phyloP scores from a whole-genome alignment of 2,113 vertebrate genomes.

The Strigops habroptila region DNA sequence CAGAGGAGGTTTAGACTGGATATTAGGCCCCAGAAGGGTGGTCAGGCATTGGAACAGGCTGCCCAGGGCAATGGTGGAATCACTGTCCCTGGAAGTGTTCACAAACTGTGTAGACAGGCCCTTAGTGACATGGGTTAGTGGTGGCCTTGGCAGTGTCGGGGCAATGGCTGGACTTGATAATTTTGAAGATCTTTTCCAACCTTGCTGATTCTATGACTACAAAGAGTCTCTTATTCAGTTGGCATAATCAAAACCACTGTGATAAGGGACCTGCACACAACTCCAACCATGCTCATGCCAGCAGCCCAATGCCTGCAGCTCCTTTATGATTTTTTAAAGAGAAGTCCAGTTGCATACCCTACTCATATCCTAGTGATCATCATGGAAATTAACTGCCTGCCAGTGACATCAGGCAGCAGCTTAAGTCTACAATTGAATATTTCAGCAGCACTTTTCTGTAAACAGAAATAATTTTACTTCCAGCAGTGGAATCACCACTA shows the following conservation, averaged over 20 bases:
- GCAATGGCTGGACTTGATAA: neutral
- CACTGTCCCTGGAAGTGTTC: too few species aligned
- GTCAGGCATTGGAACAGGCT: too few species aligned
- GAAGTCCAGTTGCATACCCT: neutral
- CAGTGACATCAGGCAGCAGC: neutral
- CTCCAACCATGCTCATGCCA: neutral
- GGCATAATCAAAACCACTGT: neutral
- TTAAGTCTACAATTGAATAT: neutral
- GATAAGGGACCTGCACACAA: neutral
- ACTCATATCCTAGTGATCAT: neutral
- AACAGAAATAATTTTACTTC: neutral
- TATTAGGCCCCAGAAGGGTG: too few species aligned
- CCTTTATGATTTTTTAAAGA: neutral
- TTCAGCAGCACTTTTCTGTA: neutral
- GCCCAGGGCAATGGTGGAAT: too few species aligned
- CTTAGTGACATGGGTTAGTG: neutral
- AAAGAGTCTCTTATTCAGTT: neutral
- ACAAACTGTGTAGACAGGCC: too few species aligned
- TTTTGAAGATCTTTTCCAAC: neutral
- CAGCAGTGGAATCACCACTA: neutral
- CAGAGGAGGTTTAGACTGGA: too few species aligned
- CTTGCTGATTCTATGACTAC: neutral
- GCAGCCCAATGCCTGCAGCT: neutral
- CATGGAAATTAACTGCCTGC: neutral
- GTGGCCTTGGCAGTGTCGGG: neutral